phyloP scores from a whole-genome alignment of 2,888 invertebrate genomes.

The Arctia plantaginis region DNA sequence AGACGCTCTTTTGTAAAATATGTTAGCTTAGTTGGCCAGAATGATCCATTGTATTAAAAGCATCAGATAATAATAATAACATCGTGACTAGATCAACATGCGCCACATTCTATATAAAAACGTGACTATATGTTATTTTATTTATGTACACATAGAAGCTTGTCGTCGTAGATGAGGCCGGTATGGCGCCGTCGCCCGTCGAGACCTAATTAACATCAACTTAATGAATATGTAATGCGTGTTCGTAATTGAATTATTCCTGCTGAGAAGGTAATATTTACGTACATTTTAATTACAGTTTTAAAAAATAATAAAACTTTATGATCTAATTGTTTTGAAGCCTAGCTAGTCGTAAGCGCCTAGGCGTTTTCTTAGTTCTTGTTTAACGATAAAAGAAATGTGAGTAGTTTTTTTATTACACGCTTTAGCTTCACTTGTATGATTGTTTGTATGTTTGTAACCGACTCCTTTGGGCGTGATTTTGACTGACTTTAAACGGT shows the following conservation, averaged over 20 bases:
- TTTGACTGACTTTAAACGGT: too few relatives aligned
- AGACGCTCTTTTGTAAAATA: too few relatives aligned
- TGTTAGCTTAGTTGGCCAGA: too few relatives aligned
- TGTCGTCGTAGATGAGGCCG: slow-evolving; percentile 21
- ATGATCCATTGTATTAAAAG: too few relatives aligned
- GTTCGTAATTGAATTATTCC: slow-evolving; percentile 63
- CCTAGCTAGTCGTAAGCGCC: neutral
- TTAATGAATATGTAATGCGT: slow-evolving; percentile 73
- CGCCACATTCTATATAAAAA: neutral
- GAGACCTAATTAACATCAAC: slow-evolving; percentile 65
- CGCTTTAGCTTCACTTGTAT: too few relatives aligned
- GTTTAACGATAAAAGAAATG: neutral
- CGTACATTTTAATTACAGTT: slow-evolving; percentile 37
- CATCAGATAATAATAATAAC: neutral
- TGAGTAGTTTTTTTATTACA: neutral
- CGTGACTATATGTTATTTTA: slow-evolving; percentile 42
- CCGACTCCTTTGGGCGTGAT: too few relatives aligned
- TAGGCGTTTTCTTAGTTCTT: neutral
- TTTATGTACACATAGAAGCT: slow-evolving; percentile 28
- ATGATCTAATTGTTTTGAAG: neutral
- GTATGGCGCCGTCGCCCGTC: slow-evolving; percentile 29
- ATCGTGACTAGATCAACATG: neutral
- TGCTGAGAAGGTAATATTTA: slow-evolving; percentile 59
- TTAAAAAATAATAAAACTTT: neutral
- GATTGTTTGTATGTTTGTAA: too few relatives aligned